Percentiles rank a stretch among this genome's conserved stretches.
Conservation (phyloP, 2,888 invertebrate species). For the Philopedon plagiatum region DNA sequence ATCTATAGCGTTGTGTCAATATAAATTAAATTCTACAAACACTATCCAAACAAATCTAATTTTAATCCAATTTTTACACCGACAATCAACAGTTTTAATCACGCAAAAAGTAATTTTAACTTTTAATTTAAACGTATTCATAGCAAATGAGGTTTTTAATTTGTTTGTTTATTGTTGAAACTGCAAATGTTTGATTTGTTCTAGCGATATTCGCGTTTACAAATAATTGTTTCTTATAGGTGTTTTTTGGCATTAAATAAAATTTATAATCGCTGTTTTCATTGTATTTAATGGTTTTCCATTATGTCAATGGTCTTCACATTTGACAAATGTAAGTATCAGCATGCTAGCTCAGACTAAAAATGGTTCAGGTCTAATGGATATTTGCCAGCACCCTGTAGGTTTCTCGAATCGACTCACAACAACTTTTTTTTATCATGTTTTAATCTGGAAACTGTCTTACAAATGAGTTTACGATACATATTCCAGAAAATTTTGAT, state of each 20-base stretch:
- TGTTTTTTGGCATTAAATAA: background rate
- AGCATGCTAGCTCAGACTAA: too few relatives aligned
- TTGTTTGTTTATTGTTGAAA: conserved; percentile 60
- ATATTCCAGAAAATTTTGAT: too few relatives aligned
- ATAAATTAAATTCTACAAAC: conserved; percentile 63
- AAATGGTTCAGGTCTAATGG: too few relatives aligned
- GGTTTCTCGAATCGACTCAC: too few relatives aligned
- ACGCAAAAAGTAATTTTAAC: conserved; percentile 66
- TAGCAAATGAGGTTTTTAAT: conserved; percentile 64
- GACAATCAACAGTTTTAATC: conserved; percentile 65
- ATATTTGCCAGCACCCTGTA: too few relatives aligned
- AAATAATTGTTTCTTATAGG: background rate
- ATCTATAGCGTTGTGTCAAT: conserved; percentile 58
- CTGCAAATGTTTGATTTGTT: conserved; percentile 62
- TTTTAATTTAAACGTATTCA: conserved; percentile 64
- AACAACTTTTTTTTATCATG: too few relatives aligned
- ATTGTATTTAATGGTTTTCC: too few relatives aligned
- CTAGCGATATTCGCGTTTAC: background rate
- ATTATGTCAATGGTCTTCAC: too few relatives aligned
- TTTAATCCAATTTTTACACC: conserved; percentile 66
- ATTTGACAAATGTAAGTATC: too few relatives aligned
- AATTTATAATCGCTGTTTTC: background rate
- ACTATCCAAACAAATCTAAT: conserved; percentile 60
- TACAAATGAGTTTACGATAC: too few relatives aligned
- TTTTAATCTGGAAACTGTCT: too few relatives aligned